Base-by-base conservation (phyloP, 1,140 invertebrate genomes). In the Holotrichia oblita region DNA sequence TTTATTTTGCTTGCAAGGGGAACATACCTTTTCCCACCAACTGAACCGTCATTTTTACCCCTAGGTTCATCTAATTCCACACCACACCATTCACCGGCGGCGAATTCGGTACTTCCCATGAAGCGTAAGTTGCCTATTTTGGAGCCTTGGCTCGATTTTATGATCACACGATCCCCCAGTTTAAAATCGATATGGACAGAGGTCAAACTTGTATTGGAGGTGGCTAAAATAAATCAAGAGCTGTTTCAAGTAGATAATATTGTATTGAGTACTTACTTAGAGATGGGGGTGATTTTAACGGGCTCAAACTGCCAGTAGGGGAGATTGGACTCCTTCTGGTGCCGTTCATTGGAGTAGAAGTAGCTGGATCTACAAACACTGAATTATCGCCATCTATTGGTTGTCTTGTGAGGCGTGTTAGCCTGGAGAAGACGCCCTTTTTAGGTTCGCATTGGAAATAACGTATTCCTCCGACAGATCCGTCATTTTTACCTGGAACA, bases 401-500 rank as follows among this genome's bases (percentile, higher is more conserved):
- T 78, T 91, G 88, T 80, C 93, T 90, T 8, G 95, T 96, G 17
- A 98, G 89, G 81, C 97, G 93, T 34, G 94, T 96, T 24, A 98
- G 89, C 0, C 96, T 91, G 40, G 97, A 97, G 87, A 99, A 99
- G 27, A 99, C 94, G 7, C 98, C 98, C 41, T 93, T 92, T 83
- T 97, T 97, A 7, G 96, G 91, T 87, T 97, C 95, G 87, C 98
- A 99, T 88, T 98, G 97, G 86, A 98, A 98, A 86, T 98, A 98
- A 40, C 94, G 90, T 24, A 93, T 92, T 40, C 97, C 97, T 76
- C 94, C 94, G 61, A 99, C 97, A 20, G 96, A 96, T 17, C 98
- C 98, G 89, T 99, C 97, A 87, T 99, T 99, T 90, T 99, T 99
- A 59, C 95, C 95, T 96, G 85, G 78, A 89, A 81, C 14, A 40